Evolutionary conservation across 1,140 invertebrate species (phyloP).

Genomic region (Aleiodes sp.): DNA sequence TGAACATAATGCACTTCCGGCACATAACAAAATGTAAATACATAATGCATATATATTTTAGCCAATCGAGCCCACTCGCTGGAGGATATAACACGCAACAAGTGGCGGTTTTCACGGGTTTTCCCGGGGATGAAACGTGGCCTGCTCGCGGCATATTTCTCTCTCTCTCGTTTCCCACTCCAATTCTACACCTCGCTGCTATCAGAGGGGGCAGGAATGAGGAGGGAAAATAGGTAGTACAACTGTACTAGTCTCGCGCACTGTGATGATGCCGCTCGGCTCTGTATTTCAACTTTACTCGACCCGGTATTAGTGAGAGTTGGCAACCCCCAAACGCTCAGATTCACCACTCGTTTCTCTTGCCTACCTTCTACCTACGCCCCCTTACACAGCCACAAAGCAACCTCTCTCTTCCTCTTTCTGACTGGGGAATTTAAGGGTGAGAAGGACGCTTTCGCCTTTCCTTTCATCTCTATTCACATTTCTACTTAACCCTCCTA

Average conservation of each 20-base stretch:
- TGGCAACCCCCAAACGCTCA: slow-evolving; percentile 8
- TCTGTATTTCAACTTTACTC: slow-evolving; percentile 3
- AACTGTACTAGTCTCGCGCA: slow-evolving; percentile 13
- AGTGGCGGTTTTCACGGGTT: slow-evolving; percentile 67
- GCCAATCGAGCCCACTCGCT: slow-evolving; percentile 47
- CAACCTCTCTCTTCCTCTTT: slow-evolving; percentile 30
- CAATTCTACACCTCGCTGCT: not conserved
- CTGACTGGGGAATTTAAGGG: slow-evolving; percentile 51
- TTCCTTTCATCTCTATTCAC: slow-evolving; percentile 38
- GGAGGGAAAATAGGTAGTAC: not conserved
- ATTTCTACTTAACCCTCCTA: slow-evolving; percentile 27
- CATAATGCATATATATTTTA: slow-evolving; percentile 48
- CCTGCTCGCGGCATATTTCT: slow-evolving; percentile 43
- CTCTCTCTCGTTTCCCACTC: slow-evolving; percentile 6
- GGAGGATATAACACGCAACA: slow-evolving; percentile 61
- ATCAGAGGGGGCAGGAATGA: not conserved
- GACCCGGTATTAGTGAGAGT: slow-evolving; percentile 5
- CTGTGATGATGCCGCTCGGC: not conserved
- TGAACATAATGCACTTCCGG: slow-evolving; percentile 14
- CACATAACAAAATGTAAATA: slow-evolving; percentile 34
- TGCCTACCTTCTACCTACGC: not conserved
- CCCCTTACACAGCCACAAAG: slow-evolving; percentile 48
- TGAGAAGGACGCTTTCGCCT: slow-evolving; percentile 46
- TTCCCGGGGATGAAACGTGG: slow-evolving; percentile 63
- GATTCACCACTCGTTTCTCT: slow-evolving; percentile 18